Conservation (phyloP, 2,888 invertebrate genomes). For the Ormyrus labotus region DNA sequence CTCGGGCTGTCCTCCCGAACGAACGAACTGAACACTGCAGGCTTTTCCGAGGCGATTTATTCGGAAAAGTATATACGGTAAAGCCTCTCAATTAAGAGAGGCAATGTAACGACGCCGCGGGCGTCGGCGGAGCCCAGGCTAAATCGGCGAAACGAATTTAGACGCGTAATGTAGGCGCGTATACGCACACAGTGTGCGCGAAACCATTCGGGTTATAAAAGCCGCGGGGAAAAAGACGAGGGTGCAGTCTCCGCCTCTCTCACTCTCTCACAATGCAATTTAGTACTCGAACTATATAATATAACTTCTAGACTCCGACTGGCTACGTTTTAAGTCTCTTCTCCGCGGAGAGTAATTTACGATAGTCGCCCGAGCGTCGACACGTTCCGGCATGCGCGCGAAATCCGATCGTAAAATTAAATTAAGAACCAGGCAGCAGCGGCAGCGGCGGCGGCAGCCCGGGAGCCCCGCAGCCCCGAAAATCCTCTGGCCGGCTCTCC, state of each 20-base stretch:
- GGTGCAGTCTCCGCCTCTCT: not conserved
- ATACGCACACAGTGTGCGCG: too few species aligned
- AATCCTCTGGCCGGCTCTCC: constrained; percentile 1
- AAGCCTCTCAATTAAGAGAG: too few species aligned
- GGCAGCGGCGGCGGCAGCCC: constrained; percentile 10
- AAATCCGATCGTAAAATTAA: constrained; percentile 57
- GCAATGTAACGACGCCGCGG: too few species aligned
- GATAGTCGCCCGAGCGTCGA: constrained; percentile 29
- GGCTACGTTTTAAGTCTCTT: too few species aligned
- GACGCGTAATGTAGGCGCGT: constrained; percentile 5
- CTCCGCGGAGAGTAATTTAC: constrained; percentile 23
- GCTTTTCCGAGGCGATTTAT: too few species aligned
- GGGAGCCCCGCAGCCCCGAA: constrained; percentile 22
- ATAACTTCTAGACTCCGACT: too few species aligned
- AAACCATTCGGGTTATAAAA: constrained; percentile 26
- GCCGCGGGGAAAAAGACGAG: constrained; percentile 4
- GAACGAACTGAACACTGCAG: not conserved
- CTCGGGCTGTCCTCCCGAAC: too few species aligned
- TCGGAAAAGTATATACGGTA: too few species aligned
- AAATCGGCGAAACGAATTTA: not conserved
- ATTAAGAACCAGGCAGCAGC: constrained; percentile 46
- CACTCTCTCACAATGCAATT: constrained; percentile 21
- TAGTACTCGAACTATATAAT: constrained; percentile 14
- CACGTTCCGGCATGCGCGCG: constrained; percentile 36
- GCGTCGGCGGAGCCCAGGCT: too few species aligned